Conservation (phyloP, 2,797 vertebrate species). For the Acanthiza pusilla region DNA sequence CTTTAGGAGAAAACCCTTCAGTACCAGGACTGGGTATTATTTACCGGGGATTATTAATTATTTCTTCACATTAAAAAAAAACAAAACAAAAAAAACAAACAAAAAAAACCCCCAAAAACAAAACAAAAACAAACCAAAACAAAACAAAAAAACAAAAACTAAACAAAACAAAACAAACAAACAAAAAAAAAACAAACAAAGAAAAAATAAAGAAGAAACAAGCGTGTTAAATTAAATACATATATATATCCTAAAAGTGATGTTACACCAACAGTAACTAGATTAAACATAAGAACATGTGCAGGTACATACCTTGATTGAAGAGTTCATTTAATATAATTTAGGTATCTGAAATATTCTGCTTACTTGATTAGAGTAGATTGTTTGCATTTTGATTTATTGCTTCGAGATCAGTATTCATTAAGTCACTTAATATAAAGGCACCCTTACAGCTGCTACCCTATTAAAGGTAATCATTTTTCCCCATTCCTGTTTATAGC, state of each 20-base stretch:
- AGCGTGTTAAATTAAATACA: not conserved
- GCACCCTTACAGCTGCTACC: slow-evolving; percentile 44
- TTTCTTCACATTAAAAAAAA: not conserved
- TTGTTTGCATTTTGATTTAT: slow-evolving; percentile 75
- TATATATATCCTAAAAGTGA: not conserved
- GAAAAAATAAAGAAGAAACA: not conserved
- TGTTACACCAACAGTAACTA: not conserved
- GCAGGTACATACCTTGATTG: slow-evolving; percentile 56
- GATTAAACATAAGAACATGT: slow-evolving; percentile 40
- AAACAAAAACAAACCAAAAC: too few relatives aligned
- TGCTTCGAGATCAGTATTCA: slow-evolving; percentile 68
- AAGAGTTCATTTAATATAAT: slow-evolving; percentile 64
- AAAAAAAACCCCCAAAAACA: not conserved
- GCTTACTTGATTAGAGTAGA: slow-evolving; percentile 71
- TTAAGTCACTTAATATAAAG: slow-evolving; percentile 71
- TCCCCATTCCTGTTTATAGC: slow-evolving; percentile 33
- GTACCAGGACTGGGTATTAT: not conserved
- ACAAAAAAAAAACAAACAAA: too few relatives aligned
- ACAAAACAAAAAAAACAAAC: too few relatives aligned
- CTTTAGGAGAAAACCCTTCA: not conserved
- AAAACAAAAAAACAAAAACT: too few relatives aligned
- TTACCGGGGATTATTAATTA: not conserved
- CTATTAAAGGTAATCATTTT: slow-evolving; percentile 24
- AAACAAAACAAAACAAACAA: too few relatives aligned
- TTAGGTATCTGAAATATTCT: slow-evolving; percentile 57